Percentiles rank a stretch among this genome's conserved stretches.
phyloP scores from a whole-genome alignment of 2,888 invertebrate genomes.

The Athalia circularis region DNA sequence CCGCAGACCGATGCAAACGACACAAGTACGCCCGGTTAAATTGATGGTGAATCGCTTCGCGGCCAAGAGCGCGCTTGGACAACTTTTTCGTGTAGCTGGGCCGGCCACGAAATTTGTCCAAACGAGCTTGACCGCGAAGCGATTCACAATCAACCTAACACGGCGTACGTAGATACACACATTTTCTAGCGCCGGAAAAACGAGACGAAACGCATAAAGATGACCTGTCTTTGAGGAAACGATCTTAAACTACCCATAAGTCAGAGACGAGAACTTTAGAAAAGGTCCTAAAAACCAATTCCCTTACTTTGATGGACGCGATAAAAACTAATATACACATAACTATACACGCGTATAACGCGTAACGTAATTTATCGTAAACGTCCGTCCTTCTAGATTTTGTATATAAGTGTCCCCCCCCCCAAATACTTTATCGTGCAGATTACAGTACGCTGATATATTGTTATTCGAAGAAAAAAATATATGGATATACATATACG shows the following conservation, averaged over 20 bases:
- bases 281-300: slow-evolving; percentile 2
- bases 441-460: background rate
- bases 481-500: too few species aligned
- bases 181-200: slow-evolving; percentile 5
- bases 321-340: background rate
- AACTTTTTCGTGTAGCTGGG: too few species aligned
- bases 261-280: background rate
- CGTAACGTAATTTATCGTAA: background rate
- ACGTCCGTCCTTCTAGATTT: too few species aligned
- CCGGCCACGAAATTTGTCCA: too few species aligned
- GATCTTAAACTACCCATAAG: slow-evolving; percentile 22
- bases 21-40: too few species aligned
- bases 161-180: slow-evolving; percentile 1
- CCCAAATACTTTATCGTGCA: background rate
- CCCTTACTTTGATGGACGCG: background rate
- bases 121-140: too few species aligned
- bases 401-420: too few species aligned
- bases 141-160: too few species aligned
- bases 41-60: too few species aligned
- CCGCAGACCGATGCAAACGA: background rate
- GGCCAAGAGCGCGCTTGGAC: too few species aligned
- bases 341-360: background rate
- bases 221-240: slow-evolving; percentile 30
- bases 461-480: background rate
- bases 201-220: slow-evolving; percentile 29